Evolutionary conservation across 2,113 vertebrate genomes (phyloP).

Genomic region (Syngnathus floridae): DNA sequence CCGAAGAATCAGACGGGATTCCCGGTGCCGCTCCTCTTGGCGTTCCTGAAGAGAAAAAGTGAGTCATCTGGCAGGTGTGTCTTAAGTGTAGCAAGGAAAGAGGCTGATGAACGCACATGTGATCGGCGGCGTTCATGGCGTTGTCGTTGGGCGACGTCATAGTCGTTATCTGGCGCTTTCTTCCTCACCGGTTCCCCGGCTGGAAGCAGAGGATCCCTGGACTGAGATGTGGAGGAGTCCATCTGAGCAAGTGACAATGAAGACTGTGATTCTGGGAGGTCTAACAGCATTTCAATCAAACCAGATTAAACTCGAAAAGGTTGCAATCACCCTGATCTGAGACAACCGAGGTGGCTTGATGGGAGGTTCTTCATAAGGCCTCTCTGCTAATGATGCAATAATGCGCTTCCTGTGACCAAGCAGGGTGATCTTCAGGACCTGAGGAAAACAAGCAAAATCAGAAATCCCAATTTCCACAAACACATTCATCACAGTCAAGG

Average conservation of each 20-base stretch:
- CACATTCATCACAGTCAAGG: slow-evolving; percentile 1
- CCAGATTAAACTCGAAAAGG: background rate
- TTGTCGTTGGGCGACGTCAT: slow-evolving; percentile 60
- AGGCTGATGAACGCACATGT: slow-evolving; percentile 64
- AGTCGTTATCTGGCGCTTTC: slow-evolving; percentile 68
- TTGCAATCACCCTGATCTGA: slow-evolving; percentile 83
- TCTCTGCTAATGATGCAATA: slow-evolving; percentile 88
- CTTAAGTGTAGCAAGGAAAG: background rate
- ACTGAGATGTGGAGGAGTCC: slow-evolving; percentile 78
- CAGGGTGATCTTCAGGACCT: slow-evolving; percentile 92
- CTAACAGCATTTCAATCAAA: slow-evolving; percentile 33
- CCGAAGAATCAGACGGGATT: slow-evolving; percentile 84
- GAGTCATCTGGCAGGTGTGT: background rate
- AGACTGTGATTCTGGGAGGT: slow-evolving; percentile 77
- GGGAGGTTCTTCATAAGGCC: slow-evolving; percentile 89
- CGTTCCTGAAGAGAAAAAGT: slow-evolving; percentile 48
- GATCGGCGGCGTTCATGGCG: slow-evolving; percentile 71
- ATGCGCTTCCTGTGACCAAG: slow-evolving; percentile 94
- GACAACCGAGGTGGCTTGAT: slow-evolving; percentile 92
- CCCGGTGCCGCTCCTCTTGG: slow-evolving; percentile 78
- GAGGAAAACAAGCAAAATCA: background rate
- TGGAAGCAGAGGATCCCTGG: slow-evolving; percentile 82
- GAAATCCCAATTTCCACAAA: slow-evolving; percentile 1
- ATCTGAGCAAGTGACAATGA: slow-evolving; percentile 81
- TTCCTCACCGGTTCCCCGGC: slow-evolving; percentile 70